Evolutionary conservation across 2,797 vertebrate genomes (phyloP), one percentile per base, ranked within the genome.

Genomic region (Cetoscarus ocellatus): DNA sequence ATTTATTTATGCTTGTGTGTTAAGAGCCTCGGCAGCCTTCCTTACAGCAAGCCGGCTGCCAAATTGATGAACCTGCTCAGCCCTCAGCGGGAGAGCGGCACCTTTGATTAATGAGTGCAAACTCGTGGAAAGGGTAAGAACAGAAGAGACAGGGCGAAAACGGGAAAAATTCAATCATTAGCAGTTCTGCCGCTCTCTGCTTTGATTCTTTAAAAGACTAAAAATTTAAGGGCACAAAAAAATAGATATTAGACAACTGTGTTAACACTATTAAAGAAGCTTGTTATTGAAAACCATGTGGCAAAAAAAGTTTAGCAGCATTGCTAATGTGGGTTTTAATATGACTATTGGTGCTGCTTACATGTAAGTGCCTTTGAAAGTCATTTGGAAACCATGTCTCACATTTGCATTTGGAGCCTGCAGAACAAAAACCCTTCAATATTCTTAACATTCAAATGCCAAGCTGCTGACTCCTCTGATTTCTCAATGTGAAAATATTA

Each of bases 61-160:
- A 96, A 91, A 95, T 93, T 96, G 96, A 97, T 96, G 95, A 96
- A 97, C 95, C 95, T 96, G 81, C 94, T 95, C 94, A 93, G 95
- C 93, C 95, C 95, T 94, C 94, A 96, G 95, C 94, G 94, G 95
- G 96, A 95, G 91, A 92, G 93, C 92, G 86, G 85, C 66, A 70
- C 91, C 92, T 96, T 92, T 97, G 96, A 97, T 96, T 97, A 97
- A 97, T 96, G 96, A 96, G 94, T 81, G 86, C 92, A 91, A 79
- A 94, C 94, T 94, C 92, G 87, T 88, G 87, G 92, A 94, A 96
- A 94, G 93, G 88, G 85, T 88, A 93, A 90, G 89, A 93, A 91
- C 70, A 90, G 86, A 55, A 80, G 74, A 83, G 81, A 82, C 67
- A 62, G 68, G 75, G 65, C 58, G 60, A 80, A 93, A 85, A 92